Conservation (phyloP, 2,113 vertebrate species). For the Anoplopoma fimbria region DNA sequence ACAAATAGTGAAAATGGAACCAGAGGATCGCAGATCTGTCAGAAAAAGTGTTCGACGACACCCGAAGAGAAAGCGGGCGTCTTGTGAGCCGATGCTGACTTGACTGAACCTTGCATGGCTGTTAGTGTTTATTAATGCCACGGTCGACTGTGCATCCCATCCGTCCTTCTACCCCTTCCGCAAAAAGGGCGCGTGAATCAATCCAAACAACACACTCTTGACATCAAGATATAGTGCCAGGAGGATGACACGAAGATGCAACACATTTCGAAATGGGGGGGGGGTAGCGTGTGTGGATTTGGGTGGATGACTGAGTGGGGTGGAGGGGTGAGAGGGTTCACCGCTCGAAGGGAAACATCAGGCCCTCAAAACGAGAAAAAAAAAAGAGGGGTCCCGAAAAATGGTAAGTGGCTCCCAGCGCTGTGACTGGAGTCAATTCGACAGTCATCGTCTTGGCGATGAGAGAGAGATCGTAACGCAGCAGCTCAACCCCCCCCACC, state of each 20-base stretch:
- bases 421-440: slow-evolving; percentile 87
- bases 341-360: slow-evolving; percentile 76
- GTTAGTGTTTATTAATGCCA: slow-evolving; percentile 68
- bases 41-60: slow-evolving; percentile 33
- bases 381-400: slow-evolving; percentile 69
- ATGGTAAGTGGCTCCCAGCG: slow-evolving; percentile 86
- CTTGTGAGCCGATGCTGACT: slow-evolving; percentile 33
- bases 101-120: slow-evolving; percentile 61
- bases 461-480: slow-evolving; percentile 83
- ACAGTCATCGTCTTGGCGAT: slow-evolving; percentile 92
- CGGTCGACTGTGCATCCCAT: slow-evolving; percentile 66
- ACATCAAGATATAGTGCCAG: slow-evolving; percentile 68
- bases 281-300: slow-evolving; percentile 9
- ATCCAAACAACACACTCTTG: slow-evolving; percentile 66
- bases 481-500: neutral
- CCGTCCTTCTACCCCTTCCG: slow-evolving; percentile 32
- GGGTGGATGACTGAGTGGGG: slow-evolving; percentile 44
- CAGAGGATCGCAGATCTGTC: slow-evolving; percentile 49
- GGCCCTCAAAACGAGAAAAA: slow-evolving; percentile 56
- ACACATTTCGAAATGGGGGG: slow-evolving; percentile 28
- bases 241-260: slow-evolving; percentile 69
- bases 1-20: slow-evolving; percentile 55
- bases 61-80: slow-evolving; percentile 31
- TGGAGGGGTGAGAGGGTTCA: slow-evolving; percentile 46
- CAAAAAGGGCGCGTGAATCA: slow-evolving; percentile 72